Evolutionary conservation across 2,797 vertebrate species (phyloP), one percentile per base, ranked within the genome.

Genomic region (Karalla daura): DNA sequence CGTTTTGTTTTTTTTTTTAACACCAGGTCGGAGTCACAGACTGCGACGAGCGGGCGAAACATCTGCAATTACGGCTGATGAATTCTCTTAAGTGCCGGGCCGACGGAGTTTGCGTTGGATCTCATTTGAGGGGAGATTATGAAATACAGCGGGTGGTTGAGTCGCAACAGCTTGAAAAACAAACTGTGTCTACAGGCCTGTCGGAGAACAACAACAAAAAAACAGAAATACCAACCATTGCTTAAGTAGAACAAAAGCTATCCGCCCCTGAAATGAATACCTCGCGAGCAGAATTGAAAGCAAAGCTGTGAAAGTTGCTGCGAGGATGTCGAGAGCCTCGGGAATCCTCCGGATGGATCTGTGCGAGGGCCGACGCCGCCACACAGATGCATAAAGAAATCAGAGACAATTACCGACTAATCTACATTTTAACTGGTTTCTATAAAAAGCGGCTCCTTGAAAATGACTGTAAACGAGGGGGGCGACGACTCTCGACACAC

Each of bases 71-170:
- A 84, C 74, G 40, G 60, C 54, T 70, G 67, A 84, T 85, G 62
- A 70, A 72, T 74, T 81, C 67, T 60, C 56, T 78, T 76, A 84
- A 81, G 71, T 63, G 61, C 36, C 12, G 37, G 61, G 63, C 70
- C 56, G 41, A 74, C 67, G 51, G 68, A 75, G 70, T 74, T 63
- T 27, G 61, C 45, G 74, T 78, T 76, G 41, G 5, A 81, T 83
- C 69, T 76, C 61, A 75, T 86, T 85, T 83, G 67, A 65, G 55
- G 49, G 55, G 61, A 86, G 65, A 84, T 84, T 76, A 80, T 83
- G 72, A 86, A 83, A 83, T 86, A 39, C 77, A 84, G 72, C 63
- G 17, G 83, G 83, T 80, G 81, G 84, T 61, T 79, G 80, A 76
- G 82, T 72, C 74, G 66, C 44, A 86, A 76, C 72, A 76, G 86